A percentile compares a stretch with the other conserved stretches of the same genome.
Evolutionary conservation across 2,888 invertebrate genomes (phyloP).

Genomic region (Cecidostiba fungosa): DNA sequence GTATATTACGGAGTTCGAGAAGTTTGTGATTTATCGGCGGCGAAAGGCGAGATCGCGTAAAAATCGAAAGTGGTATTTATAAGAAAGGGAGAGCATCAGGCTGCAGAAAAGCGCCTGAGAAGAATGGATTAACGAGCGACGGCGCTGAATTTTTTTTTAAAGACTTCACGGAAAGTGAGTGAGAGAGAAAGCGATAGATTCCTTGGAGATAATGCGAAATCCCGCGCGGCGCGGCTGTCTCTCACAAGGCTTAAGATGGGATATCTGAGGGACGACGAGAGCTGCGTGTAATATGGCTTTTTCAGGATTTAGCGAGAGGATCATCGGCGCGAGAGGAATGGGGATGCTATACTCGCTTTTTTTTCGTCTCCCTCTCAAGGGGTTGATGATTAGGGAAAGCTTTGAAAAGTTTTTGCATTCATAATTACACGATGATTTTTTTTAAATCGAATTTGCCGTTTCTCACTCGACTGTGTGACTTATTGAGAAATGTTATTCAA

Average conservation of each 20-base stretch:
- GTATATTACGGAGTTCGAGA: conserved; percentile 29
- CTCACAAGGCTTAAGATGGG: conserved; percentile 31
- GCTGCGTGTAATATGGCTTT: conserved; percentile 51
- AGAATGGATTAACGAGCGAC: conserved; percentile 59
- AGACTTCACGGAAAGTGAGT: background rate
- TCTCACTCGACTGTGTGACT: too few species aligned
- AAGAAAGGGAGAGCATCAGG: background rate
- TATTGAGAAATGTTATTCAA: background rate
- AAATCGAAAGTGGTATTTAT: conserved; percentile 53
- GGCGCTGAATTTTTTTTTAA: conserved; percentile 36
- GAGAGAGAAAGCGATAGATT: conserved; percentile 46
- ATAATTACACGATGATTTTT: too few species aligned
- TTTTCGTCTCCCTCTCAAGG: background rate
- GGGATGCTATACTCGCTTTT: background rate
- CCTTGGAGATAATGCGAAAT: conserved; percentile 43
- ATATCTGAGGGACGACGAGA: conserved; percentile 27
- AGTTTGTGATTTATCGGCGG: conserved; percentile 60
- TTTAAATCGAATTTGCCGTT: too few species aligned
- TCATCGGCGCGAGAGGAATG: conserved; percentile 28
- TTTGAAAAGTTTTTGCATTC: background rate
- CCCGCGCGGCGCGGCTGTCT: conserved; percentile 29
- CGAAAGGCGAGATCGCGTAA: conserved; percentile 58
- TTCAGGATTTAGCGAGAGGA: conserved; percentile 62
- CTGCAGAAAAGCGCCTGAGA: conserved; percentile 18
- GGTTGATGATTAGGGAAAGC: background rate